Base-by-base conservation (phyloP, 2,888 invertebrate genomes). In the Aphodius sticticus region DNA sequence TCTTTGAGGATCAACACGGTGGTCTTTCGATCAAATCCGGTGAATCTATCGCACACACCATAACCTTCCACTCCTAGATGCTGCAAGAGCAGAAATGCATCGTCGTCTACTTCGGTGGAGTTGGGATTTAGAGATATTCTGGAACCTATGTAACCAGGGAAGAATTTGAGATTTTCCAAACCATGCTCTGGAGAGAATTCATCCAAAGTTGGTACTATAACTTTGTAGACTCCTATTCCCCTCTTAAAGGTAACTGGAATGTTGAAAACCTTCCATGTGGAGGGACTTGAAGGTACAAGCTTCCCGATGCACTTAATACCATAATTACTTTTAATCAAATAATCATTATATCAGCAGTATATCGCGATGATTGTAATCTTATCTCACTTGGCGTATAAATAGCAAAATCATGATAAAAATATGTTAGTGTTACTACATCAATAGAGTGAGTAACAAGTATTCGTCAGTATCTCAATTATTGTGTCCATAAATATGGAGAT, bases 141-240 rank as follows among this genome's bases (percentile, higher is more conserved):
- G 0, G 90, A 89, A 0, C 92, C 92, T 82, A 90, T 92, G 80
- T 88, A 90, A 4, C 87, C 86, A 0, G 92, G 89, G 71, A 90
- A 87, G n/a, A 78, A 76, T n/a, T 16, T 69, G 26, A 78, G 38
- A 0, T 89, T 85, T 69, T 91, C 87, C 35, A 90, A 87, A 0
- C 9, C 88, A 1, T 85, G 86, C 35, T 91, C 89, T 4, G 85
- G 80, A 6, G 76, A 76, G n/a, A 92, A 82, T 71, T 88, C 83
- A 12, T 87, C 85, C 69, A 91, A 87, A 6, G 87, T 85, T 0
- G 91, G 90, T 0, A 89, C 83, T 16, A 92, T 84, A 16, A 87
- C 85, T 36, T 87, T 85, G 81, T 92, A 92, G 69, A 91, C 88
- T 6, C 89, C 88, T 75, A 90, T 89, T 85, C 92, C 92, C 14